A percentile compares a stretch with the other conserved stretches of the same genome.
Conservation (phyloP, 1,140 invertebrate species). For the Drosophila sechellia region DNA sequence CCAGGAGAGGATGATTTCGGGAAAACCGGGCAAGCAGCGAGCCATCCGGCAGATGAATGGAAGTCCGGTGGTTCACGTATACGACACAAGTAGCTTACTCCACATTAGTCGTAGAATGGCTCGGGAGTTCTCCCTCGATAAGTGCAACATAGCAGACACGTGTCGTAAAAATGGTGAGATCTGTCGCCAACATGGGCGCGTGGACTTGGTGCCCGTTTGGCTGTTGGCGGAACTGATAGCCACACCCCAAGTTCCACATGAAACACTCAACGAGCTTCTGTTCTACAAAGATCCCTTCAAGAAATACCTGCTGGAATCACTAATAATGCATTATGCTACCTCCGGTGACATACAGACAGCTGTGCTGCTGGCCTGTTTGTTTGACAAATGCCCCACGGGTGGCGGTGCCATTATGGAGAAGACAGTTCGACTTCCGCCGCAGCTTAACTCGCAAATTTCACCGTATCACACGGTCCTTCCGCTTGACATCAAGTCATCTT, state of each 20-base stretch:
- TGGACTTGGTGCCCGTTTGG: slow-evolving; percentile 95
- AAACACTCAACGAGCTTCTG: slow-evolving; percentile 69
- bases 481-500: slow-evolving; percentile 85
- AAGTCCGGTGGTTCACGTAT: slow-evolving; percentile 90
- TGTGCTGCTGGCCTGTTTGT: slow-evolving; percentile 95
- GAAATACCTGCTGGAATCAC: slow-evolving; percentile 91
- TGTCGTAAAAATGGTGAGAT: slow-evolving; percentile 91
- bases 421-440: slow-evolving; percentile 49
- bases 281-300: slow-evolving; percentile 91
- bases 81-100: slow-evolving; percentile 91
- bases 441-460: slow-evolving; percentile 88
- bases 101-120: slow-evolving; percentile 92
- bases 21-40: slow-evolving; percentile 68
- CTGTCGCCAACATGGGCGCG: slow-evolving; percentile 89
- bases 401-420: slow-evolving; percentile 31
- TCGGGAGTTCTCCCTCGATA: slow-evolving; percentile 91
- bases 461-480: slow-evolving; percentile 96
- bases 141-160: slow-evolving; percentile 86
- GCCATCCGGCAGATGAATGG: slow-evolving; percentile 83
- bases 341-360: slow-evolving; percentile 96
- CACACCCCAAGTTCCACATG: slow-evolving; percentile 85
- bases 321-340: slow-evolving; percentile 92
- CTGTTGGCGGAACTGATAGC: slow-evolving; percentile 90
- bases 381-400: slow-evolving; percentile 86
- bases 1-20: slow-evolving; percentile 89